Evolutionary conservation across 2,888 invertebrate species (phyloP).

Genomic region (Thalpophila matura): DNA sequence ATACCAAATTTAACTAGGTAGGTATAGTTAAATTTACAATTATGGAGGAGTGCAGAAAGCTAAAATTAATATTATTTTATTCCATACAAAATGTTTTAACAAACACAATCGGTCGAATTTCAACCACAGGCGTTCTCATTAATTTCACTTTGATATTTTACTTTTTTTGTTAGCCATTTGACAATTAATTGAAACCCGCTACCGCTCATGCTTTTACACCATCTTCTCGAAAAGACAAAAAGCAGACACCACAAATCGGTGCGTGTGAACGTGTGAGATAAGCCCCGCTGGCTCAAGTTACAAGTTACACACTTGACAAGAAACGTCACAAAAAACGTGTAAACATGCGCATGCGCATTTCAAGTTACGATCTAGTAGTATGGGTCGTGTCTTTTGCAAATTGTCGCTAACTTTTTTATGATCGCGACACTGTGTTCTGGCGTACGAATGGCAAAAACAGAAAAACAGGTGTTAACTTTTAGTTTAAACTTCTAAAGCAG

Average conservation of each 20-base stretch:
- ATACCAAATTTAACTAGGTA: no score
- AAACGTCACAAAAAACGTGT: slow-evolving; percentile 67
- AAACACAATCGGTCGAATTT: no score
- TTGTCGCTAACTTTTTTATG: slow-evolving; percentile 22
- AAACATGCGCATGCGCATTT: slow-evolving; percentile 70
- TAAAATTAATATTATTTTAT: no score
- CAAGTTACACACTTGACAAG: slow-evolving; percentile 64
- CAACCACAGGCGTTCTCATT: no score
- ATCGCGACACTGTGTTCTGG: not conserved
- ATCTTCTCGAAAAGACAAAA: slow-evolving; percentile 68
- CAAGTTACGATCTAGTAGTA: slow-evolving; percentile 28
- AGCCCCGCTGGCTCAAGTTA: slow-evolving; percentile 64
- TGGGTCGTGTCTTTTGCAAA: slow-evolving; percentile 33
- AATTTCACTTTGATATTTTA: no score
- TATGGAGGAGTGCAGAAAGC: no score
- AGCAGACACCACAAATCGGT: slow-evolving; percentile 75
- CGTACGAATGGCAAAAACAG: not conserved
- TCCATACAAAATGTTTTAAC: no score
- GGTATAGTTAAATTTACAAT: no score
- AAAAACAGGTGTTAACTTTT: not conserved
- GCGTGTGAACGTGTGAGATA: slow-evolving; percentile 83
- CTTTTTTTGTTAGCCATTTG: no score
- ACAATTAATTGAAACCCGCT: slow-evolving; percentile 35
- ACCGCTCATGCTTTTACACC: slow-evolving; percentile 44
- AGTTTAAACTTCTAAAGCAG: not conserved